Base-by-base conservation (phyloP, 2,888 invertebrate genomes). In the Priocnemis perturbator region DNA sequence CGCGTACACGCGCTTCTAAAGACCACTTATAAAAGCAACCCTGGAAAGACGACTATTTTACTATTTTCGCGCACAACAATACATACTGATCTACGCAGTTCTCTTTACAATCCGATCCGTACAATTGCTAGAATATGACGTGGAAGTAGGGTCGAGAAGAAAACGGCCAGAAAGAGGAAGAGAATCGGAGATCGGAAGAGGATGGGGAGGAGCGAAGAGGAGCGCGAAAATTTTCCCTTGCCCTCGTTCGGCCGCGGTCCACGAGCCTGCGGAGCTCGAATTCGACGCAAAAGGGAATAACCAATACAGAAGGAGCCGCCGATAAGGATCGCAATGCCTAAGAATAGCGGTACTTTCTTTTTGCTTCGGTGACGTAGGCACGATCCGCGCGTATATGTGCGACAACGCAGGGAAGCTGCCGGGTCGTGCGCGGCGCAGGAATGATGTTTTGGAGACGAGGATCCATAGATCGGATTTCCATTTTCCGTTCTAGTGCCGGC, bases 331-430 rank as follows among this genome's bases (percentile, higher is more conserved):
- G 48, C 50, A 53, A 30, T 60, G 64, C 73, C 74, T 79, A 82
- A 82, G 81, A 83, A 82, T 85, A 85, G 83, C 86, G 85, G 85
- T 85, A 85, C 85, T 86, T 85, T 84, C 81, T 76, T 83, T 81
- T 79, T 76, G 78, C 72, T 79, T 80, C 74, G 62, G 59, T 64
- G 50, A 50, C 50, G 50, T 50, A 50, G 37, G 7, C 37, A 37
- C 37, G 37, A 37, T 37, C 37, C 37, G 37, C 37, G 37, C 37
- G 37, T 3, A 5, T 37, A 37, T 37, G 37, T 37, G 14, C 37
- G 37, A 37, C 14, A 1, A 3, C 37, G 37, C 37, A 37, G 37
- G 37, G 77, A 62, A 59, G 70, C 62, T 58, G 53, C 48, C 37
- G 44, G 58, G 21, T 37, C 50, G 56, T 57, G 64, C 48, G 61